Evolutionary conservation across 2,113 vertebrate species (phyloP), one percentile per base, ranked within the genome.

Genomic region (Psilopsiagon aurifrons): DNA sequence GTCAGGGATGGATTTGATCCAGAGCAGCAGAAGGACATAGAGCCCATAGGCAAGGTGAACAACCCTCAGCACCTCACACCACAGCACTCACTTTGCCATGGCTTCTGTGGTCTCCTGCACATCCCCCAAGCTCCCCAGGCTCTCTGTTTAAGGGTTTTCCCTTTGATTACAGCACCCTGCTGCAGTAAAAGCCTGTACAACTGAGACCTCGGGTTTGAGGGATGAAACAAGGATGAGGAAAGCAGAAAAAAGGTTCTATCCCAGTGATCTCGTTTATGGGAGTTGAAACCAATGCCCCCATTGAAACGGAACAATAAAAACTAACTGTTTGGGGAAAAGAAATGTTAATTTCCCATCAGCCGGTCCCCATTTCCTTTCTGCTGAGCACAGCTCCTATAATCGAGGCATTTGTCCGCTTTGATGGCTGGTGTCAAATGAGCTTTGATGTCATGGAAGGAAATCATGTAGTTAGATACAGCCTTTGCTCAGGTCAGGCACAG

Each of bases 381-480:
- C 60, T 37, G 64, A 67, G 57, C 4, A 0, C 52, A 86, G 29
- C 76, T 75, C 71, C 49, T 60, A 29, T n/a, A 79, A 80, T 8
- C 0, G 7, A 88, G 71, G 29, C 4, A 0, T 86, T 69, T 31
- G 35, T 68, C 60, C 85, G 57, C 51, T 83, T 76, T 91, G 86
- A 68, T 46, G 54, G 68, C 22, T 68, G 49, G 64, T 47, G 39
- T 62, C 52, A 88, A 90, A 74, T 2, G 17, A 80, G 33, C 95
- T 97, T 96, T 97, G 97, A 97, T 96, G 91, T 95, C 47, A 20
- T 29, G 90, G 82, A 85, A 86, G 94, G 88, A 96, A 95, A 85
- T 37, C 46, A 55, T 1, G 7, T 91, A 59, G 93, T 94, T 57
- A 17, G 43, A 31, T n/a, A 7, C 49, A 69, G 73, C 57, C 83